Evolutionary conservation across 2,113 vertebrate genomes (phyloP).

Genomic region (Heterotis niloticus): DNA sequence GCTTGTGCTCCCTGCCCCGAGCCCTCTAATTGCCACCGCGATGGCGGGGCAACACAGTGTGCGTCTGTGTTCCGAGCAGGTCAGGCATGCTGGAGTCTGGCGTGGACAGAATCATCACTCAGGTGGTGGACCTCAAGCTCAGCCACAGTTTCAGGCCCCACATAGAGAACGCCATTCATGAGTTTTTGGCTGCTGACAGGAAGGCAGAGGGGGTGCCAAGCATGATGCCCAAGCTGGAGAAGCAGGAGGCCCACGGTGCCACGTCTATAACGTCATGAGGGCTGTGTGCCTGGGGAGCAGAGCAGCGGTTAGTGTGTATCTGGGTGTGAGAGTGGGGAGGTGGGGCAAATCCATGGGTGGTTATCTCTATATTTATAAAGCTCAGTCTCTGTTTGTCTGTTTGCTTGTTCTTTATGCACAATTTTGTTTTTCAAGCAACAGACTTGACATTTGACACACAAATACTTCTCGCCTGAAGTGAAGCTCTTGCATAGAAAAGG

Average conservation of each 20-base stretch:
- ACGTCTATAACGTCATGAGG: constrained; percentile 69
- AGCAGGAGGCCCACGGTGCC: constrained; percentile 61
- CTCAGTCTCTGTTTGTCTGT: no score
- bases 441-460: no score
- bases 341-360: no score
- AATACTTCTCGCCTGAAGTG: no score
- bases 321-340: no score
- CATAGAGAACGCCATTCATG: constrained; percentile 91
- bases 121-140: constrained; percentile 85
- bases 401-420: no score
- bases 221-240: constrained; percentile 68
- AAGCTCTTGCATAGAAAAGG: no score
- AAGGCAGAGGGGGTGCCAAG: constrained; percentile 66
- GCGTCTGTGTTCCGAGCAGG: constrained; percentile 74
- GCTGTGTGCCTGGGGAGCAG: constrained; percentile 34
- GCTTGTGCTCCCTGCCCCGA: constrained; percentile 72
- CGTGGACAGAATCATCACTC: constrained; percentile 92
- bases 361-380: no score
- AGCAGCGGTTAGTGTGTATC: background rate
- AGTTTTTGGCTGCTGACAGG: constrained; percentile 75
- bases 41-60: constrained; percentile 65
- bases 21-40: constrained; percentile 67
- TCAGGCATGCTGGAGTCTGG: constrained; percentile 86
- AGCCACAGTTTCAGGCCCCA: constrained; percentile 87
- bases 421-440: no score